Percentiles rank a stretch among this genome's conserved stretches.
Evolutionary conservation across 2,113 vertebrate species (phyloP).

Genomic region (Piliocolobus tephrosceles): DNA sequence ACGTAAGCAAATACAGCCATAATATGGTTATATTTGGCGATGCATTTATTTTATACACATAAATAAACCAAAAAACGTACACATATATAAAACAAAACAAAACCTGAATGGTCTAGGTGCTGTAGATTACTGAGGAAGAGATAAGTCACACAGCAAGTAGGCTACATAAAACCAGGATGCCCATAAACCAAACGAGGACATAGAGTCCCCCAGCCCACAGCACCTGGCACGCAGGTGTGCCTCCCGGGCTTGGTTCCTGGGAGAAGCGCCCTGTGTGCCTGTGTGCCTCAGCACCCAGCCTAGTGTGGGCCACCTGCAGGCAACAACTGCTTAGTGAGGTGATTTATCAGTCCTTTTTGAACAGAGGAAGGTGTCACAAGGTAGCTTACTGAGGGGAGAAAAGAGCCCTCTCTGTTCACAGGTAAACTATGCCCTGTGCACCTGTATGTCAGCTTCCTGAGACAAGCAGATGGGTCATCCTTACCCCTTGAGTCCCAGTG

Average conservation of each 20-base stretch:
- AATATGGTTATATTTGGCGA: not conserved
- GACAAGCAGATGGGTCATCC: not conserved
- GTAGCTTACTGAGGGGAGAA: not conserved
- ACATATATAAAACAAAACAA: not conserved
- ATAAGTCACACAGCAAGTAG: constrained; percentile 9
- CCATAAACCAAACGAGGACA: not conserved
- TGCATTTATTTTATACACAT: not conserved
- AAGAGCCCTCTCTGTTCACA: not conserved
- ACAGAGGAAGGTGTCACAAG: not conserved
- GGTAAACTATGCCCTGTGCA: not conserved
- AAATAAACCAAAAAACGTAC: not conserved
- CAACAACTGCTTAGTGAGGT: not conserved
- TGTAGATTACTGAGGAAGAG: not conserved
- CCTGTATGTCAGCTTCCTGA: not conserved
- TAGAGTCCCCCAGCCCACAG: too few species aligned
- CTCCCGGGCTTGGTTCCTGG: not conserved
- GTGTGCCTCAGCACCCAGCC: not conserved
- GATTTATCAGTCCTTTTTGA: not conserved
- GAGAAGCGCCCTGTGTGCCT: not conserved
- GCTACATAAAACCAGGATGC: not conserved
- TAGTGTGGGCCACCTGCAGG: too few species aligned
- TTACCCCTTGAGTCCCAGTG: not conserved
- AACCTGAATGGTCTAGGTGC: constrained; percentile 46
- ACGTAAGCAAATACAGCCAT: not conserved
- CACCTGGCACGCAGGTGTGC: not conserved